Evolutionary conservation across 92 coral and sea anemone species (phyloP).

Genomic region (Epizoanthus ramosus): DNA sequence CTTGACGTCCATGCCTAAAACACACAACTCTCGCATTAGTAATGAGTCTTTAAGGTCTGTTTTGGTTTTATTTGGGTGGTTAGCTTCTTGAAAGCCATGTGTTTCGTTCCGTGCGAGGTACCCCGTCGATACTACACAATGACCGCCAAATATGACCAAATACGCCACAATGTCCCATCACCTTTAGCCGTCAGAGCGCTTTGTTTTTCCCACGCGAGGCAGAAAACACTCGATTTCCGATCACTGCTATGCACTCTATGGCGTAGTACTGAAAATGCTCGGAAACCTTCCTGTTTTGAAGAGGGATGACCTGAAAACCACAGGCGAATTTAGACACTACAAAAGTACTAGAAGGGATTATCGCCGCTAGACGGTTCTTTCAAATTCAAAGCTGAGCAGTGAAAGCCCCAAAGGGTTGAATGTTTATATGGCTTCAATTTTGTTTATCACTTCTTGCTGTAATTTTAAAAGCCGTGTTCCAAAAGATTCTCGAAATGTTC

Average conservation of each 20-base stretch:
- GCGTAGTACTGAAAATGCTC: constrained; percentile 31
- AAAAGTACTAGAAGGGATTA: not conserved
- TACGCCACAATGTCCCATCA: constrained; percentile 25
- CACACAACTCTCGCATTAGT: constrained; percentile 39
- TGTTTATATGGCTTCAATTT: not conserved
- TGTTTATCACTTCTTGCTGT: not conserved
- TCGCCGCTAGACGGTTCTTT: not conserved
- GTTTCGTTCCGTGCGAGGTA: constrained; percentile 16
- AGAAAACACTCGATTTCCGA: constrained; percentile 39
- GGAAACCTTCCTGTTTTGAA: constrained; percentile 39
- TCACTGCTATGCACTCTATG: constrained; percentile 37
- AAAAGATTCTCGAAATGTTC: not conserved
- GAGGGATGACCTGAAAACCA: not conserved
- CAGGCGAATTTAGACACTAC: not conserved
- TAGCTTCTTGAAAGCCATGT: constrained; percentile 36
- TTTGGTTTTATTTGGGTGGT: constrained; percentile 33
- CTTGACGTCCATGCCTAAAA: constrained; percentile 36
- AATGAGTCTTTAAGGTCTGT: constrained; percentile 38
- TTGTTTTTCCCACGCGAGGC: constrained; percentile 43
- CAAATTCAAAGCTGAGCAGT: not conserved
- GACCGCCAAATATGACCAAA: constrained; percentile 25
- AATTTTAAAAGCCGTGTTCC: not conserved
- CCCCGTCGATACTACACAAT: constrained; percentile 29
- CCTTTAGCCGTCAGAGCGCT: constrained; percentile 12
- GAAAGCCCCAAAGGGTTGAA: not conserved